Percentiles rank a stretch among this genome's conserved stretches.
These are phyloP conservation scores for Chloroceryle amazona DNA, from an alignment of 2,797 vertebrate species.

Conservation along the genomic window DNA sequence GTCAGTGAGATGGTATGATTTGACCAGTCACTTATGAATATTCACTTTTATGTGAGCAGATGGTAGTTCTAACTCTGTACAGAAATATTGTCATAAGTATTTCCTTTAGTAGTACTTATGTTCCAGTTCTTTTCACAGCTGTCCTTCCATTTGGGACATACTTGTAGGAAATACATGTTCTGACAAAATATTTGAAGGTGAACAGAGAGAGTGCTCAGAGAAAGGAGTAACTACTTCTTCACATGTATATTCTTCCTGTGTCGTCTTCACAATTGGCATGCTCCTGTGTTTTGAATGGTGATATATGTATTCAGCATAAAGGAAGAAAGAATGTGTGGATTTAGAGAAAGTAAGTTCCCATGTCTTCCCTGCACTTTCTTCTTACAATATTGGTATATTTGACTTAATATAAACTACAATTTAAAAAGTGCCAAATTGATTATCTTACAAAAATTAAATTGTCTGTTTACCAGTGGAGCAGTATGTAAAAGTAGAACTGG, in stretches of 20 bases:
- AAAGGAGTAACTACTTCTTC: background rate
- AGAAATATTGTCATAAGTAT: background rate
- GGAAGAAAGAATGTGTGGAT: background rate
- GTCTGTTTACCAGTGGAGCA: background rate
- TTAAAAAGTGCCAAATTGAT: background rate
- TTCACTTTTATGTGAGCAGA: background rate
- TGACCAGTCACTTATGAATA: background rate
- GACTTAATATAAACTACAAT: background rate
- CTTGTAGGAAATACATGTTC: background rate
- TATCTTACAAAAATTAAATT: background rate
- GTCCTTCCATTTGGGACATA: background rate
- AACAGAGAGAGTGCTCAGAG: background rate
- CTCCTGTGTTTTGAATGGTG: background rate
- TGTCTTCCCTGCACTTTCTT: background rate
- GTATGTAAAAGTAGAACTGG: background rate
- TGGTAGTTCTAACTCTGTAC: background rate
- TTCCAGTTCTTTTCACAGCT: background rate
- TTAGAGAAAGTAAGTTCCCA: background rate
- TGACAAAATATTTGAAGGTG: conserved; percentile 38
- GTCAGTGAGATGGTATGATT: background rate
- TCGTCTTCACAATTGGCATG: background rate
- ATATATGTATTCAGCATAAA: background rate
- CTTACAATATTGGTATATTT: background rate
- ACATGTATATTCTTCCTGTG: no score
- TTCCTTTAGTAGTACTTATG: background rate